Evolutionary conservation across 2,797 vertebrate species (phyloP), one percentile per base, ranked within the genome.

Genomic region (Acipenser transmontanus): DNA sequence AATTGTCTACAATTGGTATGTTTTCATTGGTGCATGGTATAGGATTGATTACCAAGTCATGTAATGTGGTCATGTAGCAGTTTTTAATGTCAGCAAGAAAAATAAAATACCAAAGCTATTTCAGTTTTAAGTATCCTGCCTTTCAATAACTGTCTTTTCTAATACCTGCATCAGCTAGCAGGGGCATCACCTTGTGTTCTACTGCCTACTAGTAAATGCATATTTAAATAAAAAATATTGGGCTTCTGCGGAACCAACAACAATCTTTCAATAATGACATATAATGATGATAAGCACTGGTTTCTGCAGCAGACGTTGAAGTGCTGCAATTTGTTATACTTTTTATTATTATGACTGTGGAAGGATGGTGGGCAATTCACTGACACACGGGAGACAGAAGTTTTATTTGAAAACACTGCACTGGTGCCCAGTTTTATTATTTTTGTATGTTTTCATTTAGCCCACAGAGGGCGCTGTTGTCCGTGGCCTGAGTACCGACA

Each of bases 261-360:
- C 54, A 57, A 13, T 57, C 54, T 57, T 11, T n/a, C 12, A 57
- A 13, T 57, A 57, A 57, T 57, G 54, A 57, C 54, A 57, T 57
- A 57, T 57, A 57, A 13, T 57, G 54, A 57, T 57, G 54, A 57
- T 57, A 57, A 57, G 12, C 14, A 57, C 54, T 57, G 9, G 54
- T 57, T 57, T 57, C 54, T 57, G 54, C n/a, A 1, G 54, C 54
- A 57, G 50, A 11, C 7, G 54, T 57, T 57, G 13, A 57, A 57
- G 11, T 57, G 54, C 54, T 8, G 8, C 54, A 57, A 57, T 57
- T 52, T 52, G 11, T 12, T 8, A 12, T 57, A 57, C 54, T n/a
- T 57, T 57, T 57, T n/a, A 57, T 57, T 57, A 17, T 57, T 10
- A 12, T 57, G 10, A 12, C 11, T 10, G 13, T 10, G 54, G 13